Conservation (phyloP, 2,888 invertebrate genomes). For the Callimorpha dominula region DNA sequence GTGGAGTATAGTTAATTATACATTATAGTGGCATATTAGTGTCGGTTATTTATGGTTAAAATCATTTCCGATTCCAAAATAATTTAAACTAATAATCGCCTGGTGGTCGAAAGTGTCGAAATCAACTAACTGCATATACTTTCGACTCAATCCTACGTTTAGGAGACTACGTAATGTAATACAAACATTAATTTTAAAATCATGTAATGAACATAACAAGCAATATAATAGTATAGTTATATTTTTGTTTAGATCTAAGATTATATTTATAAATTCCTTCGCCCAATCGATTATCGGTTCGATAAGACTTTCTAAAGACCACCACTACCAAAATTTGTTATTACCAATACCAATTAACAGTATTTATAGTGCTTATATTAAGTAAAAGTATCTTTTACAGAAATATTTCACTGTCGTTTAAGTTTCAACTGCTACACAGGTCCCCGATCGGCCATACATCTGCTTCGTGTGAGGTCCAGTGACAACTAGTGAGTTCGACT, state of each 20-base stretch:
- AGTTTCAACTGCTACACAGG: constrained; percentile 7
- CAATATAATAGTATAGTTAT: not conserved
- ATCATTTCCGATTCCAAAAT: no score
- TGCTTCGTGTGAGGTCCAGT: constrained; percentile 46
- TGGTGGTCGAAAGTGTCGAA: no score
- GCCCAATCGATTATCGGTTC: not conserved
- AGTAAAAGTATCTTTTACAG: constrained; percentile 17
- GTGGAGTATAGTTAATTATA: no score
- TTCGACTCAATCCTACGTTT: no score
- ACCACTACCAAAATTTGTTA: constrained; percentile 2
- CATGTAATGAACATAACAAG: not conserved
- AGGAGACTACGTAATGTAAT: no score
- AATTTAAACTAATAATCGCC: no score
- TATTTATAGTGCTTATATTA: not conserved
- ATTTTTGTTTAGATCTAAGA: not conserved
- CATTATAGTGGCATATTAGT: no score
- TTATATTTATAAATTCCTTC: not conserved
- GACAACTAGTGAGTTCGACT: constrained; percentile 23
- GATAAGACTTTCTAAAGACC: not conserved
- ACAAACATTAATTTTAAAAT: not conserved
- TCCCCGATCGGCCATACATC: constrained; percentile 11
- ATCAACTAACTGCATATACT: no score
- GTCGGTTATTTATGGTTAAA: no score
- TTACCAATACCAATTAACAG: constrained; percentile 1
- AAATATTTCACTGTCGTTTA: constrained; percentile 5